Base-by-base conservation (phyloP, 2,888 invertebrate species). In the Chamaedrilus cognettii region DNA sequence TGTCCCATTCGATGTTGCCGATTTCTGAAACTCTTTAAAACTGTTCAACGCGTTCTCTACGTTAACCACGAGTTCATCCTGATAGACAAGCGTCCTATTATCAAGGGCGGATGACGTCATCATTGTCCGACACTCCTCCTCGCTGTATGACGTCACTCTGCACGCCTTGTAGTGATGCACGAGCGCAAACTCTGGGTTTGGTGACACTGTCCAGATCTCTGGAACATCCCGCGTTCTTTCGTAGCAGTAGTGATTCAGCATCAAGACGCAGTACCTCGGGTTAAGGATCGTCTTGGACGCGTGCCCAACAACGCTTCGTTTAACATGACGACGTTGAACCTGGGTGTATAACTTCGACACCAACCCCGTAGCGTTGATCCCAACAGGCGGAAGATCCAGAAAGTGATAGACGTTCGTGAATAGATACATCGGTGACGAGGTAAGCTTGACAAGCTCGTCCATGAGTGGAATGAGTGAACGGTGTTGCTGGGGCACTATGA, bases 111-210 rank as follows among this genome's bases (percentile, higher is more conserved):
- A n/a, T n/a, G 42, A 7, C 42, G 19, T 42, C 42, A 42, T 42
- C 42, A 42, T 42, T 19, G 42, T 42, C 42, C 19, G 7, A 42
- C 42, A 42, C 7, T 11, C 42, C 19, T 7, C 19, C 42, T 7
- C 42, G 19, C 19, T 42, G 42, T 42, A 42, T 19, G 42, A 42
- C 7, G 42, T 42, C 11, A 11, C 42, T 19, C 11, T 66, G 50
- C 70, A 70, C 52, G 52, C 51, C 32, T 70, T 70, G 64, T 70
- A 70, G 49, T 70, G 70, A 32, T 70, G 68, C 7, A 56, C 32
- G 30, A 69, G 56, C 15, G 64, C 66, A 15, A 61, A 28, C 7
- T 59, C 60, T 3, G 66, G 49, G 32, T 64, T 58, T 23, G 67
- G 68, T n/a, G 33, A 49, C 28, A 60, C 30, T 31, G 60, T 50